Evolutionary conservation across 2,888 invertebrate genomes (phyloP).

Genomic region (Gymnoscelis rufifasciata): DNA sequence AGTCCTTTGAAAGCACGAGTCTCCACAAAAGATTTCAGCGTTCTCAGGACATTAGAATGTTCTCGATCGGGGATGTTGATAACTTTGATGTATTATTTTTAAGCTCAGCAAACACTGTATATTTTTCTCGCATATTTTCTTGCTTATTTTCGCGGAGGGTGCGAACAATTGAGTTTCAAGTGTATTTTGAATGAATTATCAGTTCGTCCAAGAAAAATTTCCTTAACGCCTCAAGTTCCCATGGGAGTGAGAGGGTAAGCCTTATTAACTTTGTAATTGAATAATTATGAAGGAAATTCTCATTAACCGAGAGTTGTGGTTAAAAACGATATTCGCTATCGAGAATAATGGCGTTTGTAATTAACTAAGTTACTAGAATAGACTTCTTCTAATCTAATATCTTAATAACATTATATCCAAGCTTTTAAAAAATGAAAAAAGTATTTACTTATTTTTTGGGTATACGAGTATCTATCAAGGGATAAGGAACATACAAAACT

Average conservation of each 20-base stretch:
- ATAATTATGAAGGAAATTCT: constrained; percentile 49
- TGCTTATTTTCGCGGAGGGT: constrained; percentile 4
- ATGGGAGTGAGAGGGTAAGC: constrained; percentile 36
- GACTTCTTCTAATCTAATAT: constrained; percentile 3
- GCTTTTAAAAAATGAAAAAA: too few species aligned
- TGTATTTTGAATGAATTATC: constrained; percentile 30
- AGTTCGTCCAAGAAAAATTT: constrained; percentile 21
- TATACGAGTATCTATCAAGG: neutral
- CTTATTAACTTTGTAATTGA: constrained; percentile 47
- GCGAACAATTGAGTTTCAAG: constrained; percentile 19
- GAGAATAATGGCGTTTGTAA: constrained; percentile 29
- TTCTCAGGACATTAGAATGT: constrained; percentile 45
- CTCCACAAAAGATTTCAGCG: constrained; percentile 44
- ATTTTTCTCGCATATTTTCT: constrained; percentile 11
- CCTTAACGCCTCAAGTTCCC: constrained; percentile 27
- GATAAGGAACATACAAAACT: constrained; percentile 9
- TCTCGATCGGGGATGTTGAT: constrained; percentile 44
- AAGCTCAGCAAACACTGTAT: constrained; percentile 18
- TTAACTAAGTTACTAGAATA: constrained; percentile 19
- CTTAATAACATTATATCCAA: too few species aligned
- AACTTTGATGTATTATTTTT: constrained; percentile 48
- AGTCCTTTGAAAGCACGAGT: constrained; percentile 47
- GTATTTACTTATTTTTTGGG: too few species aligned
- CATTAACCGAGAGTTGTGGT: constrained; percentile 38
- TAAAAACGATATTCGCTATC: constrained; percentile 35